Evolutionary conservation across 64 coral and sea anemone species (phyloP).

Genomic region (Dendrophyllia cribrosa): DNA sequence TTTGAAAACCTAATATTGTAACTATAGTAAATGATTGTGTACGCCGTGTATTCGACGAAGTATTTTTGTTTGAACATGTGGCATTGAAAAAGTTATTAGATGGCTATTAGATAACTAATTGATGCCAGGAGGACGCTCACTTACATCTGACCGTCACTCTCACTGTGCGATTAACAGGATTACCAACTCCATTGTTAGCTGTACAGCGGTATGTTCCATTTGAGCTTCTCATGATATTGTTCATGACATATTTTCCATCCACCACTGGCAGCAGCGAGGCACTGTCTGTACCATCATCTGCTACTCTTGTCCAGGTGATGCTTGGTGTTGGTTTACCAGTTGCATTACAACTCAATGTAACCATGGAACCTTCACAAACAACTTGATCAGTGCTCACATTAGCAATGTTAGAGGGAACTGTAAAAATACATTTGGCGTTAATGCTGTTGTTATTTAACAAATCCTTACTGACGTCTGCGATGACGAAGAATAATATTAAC

Average conservation of each 20-base stretch:
- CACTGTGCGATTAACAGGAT: neutral
- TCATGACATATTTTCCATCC: neutral
- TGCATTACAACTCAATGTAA: neutral
- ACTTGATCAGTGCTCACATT: neutral
- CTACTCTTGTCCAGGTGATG: neutral
- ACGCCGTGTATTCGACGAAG: too few species aligned
- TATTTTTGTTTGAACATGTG: too few species aligned
- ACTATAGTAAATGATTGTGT: too few species aligned
- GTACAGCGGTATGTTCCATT: conserved; percentile 3
- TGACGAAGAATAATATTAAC: too few species aligned
- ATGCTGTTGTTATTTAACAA: too few species aligned
- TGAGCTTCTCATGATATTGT: neutral
- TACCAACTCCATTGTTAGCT: neutral
- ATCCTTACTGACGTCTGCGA: too few species aligned
- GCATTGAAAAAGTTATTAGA: too few species aligned
- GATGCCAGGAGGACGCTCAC: too few species aligned
- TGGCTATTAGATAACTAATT: too few species aligned
- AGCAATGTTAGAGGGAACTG: neutral
- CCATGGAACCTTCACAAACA: neutral
- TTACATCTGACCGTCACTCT: neutral
- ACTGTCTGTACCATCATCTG: neutral
- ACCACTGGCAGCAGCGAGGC: neutral
- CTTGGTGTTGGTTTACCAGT: neutral
- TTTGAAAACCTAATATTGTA: too few species aligned
- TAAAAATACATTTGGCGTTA: too few species aligned